A percentile compares a stretch with the other conserved stretches of the same genome.
These are phyloP conservation scores for Buathra laborator DNA, from an alignment of 2,888 invertebrate genomes.

Conservation along the genomic window DNA sequence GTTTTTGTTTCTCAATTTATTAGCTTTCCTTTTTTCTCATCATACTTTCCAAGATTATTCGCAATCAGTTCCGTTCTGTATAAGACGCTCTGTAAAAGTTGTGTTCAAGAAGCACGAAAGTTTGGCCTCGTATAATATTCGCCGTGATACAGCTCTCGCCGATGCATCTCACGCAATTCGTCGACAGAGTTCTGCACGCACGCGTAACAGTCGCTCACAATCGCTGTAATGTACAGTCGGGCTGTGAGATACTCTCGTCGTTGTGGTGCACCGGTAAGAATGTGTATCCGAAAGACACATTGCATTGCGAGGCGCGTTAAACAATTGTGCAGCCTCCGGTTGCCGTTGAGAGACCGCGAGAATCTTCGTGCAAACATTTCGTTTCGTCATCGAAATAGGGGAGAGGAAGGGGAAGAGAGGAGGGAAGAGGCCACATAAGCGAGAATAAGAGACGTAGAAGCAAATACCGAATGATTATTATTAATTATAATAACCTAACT, in stretches of 20 bases:
- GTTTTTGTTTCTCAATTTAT: neutral
- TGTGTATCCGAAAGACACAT: neutral
- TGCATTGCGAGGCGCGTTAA: constrained; percentile 43
- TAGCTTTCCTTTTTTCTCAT: neutral
- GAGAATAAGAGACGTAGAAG: neutral
- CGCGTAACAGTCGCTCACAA: neutral
- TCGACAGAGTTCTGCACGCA: constrained; percentile 8
- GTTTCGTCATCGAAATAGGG: constrained; percentile 58
- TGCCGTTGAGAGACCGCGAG: constrained; percentile 45
- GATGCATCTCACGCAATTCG: neutral
- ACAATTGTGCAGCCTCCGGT: constrained; percentile 61
- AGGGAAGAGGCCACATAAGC: neutral
- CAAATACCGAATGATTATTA: neutral
- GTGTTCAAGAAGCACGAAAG: constrained; percentile 20
- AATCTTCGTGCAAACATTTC: constrained; percentile 64
- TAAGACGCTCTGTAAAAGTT: neutral
- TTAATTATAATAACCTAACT: no score
- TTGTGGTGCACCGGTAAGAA: neutral
- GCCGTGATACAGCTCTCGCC: neutral
- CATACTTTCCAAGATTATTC: neutral
- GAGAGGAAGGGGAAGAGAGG: neutral
- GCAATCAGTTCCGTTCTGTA: constrained; percentile 22
- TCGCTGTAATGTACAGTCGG: neutral
- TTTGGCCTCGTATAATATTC: neutral
- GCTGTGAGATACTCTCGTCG: constrained; percentile 42